Percentiles rank a stretch among this genome's conserved stretches.
Evolutionary conservation across 2,113 vertebrate species (phyloP).

Genomic region (Chrysemys picta): DNA sequence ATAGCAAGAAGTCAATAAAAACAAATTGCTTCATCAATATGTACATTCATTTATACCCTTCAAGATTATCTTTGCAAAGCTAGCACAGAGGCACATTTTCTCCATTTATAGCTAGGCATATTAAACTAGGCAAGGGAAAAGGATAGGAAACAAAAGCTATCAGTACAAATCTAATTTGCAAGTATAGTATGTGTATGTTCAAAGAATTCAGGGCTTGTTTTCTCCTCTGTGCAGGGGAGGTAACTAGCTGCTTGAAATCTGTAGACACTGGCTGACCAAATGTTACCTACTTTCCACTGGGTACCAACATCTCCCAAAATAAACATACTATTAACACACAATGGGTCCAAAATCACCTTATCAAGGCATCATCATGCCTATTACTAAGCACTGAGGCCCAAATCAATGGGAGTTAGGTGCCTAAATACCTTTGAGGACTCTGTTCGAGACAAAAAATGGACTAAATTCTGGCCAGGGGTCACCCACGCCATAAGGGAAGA

Average conservation of each 20-base stretch:
- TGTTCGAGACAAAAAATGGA: background rate
- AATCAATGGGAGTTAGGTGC: background rate
- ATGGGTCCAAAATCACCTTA: background rate
- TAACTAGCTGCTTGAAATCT: conserved; percentile 24
- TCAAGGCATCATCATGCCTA: background rate
- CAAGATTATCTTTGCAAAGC: conserved; percentile 80
- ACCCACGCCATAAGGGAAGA: background rate
- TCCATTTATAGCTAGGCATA: conserved; percentile 60
- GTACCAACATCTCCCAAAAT: conserved; percentile 7
- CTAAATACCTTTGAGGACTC: background rate
- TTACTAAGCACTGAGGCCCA: background rate
- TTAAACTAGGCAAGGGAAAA: conserved; percentile 65
- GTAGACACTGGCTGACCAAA: background rate
- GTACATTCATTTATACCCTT: conserved; percentile 77
- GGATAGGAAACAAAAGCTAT: conserved; percentile 64
- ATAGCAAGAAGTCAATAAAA: conserved; percentile 79
- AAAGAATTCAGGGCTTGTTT: conserved; percentile 44
- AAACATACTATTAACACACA: background rate
- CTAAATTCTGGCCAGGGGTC: background rate
- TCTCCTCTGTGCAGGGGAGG: background rate
- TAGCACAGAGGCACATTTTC: conserved; percentile 69
- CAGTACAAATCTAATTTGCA: conserved; percentile 68
- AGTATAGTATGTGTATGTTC: background rate
- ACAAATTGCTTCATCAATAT: conserved; percentile 82
- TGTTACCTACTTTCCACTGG: background rate